phyloP scores from a whole-genome alignment of 2,113 vertebrate genomes.

The Asarcornis scutulata region DNA sequence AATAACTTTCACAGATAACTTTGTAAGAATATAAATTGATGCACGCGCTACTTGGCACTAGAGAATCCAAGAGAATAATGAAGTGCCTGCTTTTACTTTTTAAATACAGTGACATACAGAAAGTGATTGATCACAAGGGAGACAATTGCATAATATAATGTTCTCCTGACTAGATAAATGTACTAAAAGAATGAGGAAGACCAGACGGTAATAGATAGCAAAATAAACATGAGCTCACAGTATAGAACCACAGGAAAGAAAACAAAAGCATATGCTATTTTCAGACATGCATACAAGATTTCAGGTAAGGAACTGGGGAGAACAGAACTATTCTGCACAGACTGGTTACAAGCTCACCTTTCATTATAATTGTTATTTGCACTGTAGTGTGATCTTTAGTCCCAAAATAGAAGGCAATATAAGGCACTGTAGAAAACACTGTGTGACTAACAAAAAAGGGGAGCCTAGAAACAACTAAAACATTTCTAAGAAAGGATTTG shows the following conservation, averaged over 20 bases:
- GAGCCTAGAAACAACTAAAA: background rate
- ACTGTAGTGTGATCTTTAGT: background rate
- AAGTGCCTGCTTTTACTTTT: constrained; percentile 31
- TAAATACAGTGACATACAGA: background rate
- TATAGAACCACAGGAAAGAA: background rate
- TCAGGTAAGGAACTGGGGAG: background rate
- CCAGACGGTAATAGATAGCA: background rate
- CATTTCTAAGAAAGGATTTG: background rate
- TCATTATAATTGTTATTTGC: background rate
- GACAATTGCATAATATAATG: constrained; percentile 32
- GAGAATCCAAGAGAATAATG: constrained; percentile 37
- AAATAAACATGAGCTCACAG: constrained; percentile 1
- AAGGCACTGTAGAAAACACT: background rate
- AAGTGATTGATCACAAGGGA: constrained; percentile 34
- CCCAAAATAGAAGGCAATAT: background rate
- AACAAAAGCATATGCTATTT: background rate
- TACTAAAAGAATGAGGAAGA: background rate
- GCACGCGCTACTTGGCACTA: background rate
- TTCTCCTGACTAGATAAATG: constrained; percentile 30
- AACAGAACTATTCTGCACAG: background rate
- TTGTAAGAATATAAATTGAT: background rate
- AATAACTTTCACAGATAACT: background rate
- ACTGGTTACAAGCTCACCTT: background rate
- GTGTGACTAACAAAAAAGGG: background rate
- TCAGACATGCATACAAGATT: background rate